These are phyloP conservation scores for Micropoecilia bifurca DNA, from an alignment of 2,797 vertebrate species.

Conservation along the genomic window DNA sequence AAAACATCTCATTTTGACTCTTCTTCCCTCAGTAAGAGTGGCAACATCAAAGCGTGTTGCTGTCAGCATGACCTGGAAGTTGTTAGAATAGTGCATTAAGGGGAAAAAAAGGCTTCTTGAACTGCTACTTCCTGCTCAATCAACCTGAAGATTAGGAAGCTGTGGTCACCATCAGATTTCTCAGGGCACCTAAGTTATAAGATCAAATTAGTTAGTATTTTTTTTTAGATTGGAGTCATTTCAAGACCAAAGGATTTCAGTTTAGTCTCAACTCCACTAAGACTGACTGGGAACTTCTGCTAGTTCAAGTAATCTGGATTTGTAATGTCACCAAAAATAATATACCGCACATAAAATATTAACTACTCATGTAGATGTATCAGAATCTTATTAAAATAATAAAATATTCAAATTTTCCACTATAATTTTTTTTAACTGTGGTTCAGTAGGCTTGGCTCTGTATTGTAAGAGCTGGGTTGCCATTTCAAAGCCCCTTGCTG, in stretches of 20 bases:
- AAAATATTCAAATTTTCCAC: background rate
- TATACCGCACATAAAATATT: background rate
- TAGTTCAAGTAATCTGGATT: background rate
- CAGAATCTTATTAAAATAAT: background rate
- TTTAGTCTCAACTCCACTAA: background rate
- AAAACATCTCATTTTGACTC: background rate
- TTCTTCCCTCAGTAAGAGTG: background rate
- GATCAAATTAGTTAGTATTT: background rate
- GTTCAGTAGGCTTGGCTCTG: too few species aligned
- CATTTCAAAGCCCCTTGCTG: too few species aligned
- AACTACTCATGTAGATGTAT: background rate
- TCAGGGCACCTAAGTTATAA: background rate
- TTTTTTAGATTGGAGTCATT: background rate
- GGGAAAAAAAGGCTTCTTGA: background rate
- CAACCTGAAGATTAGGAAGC: background rate
- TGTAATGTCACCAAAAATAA: background rate
- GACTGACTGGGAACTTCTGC: background rate
- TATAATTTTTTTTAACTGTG: background rate
- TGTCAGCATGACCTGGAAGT: background rate
- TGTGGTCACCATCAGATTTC: background rate
- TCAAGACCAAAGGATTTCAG: background rate
- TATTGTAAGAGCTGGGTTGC: too few species aligned
- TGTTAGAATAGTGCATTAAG: background rate
- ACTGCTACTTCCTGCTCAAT: background rate
- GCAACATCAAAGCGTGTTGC: background rate